Base-by-base conservation (phyloP, 2,113 vertebrate genomes). In the Brevimyrus niger region DNA sequence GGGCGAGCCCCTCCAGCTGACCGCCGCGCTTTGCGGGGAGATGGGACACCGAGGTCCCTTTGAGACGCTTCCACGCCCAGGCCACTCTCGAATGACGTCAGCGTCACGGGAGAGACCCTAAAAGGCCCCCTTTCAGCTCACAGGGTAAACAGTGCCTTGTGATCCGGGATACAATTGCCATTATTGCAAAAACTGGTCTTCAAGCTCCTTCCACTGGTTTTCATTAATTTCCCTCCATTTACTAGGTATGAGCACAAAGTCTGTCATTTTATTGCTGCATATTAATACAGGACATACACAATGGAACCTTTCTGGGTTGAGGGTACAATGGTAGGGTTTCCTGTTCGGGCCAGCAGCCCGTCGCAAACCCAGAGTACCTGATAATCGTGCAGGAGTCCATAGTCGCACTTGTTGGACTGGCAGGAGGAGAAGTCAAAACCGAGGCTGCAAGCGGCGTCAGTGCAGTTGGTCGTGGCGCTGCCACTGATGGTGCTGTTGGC, bases 351-450 rank as follows among this genome's bases (percentile, higher is more conserved):
- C 19, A 4, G 76, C 44, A 84, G 35, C 48, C 85, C 3, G 15
- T 7, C 5, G 1, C 19, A 48, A 13, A 51, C 85, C 27, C 15
- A 31, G 51, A 44, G n/a, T 94, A 98, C 97, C 96, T 98, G 97
- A 90, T 97, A 97, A 92, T 96, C 93, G 55, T 98, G 95, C 88
- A 97, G 97, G 69, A 99, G 96, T 2, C 98, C 98, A 83, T 95
- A 97, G 0, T 15, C 11, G 94, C 98, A 99, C 0, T 0, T 7
- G 3, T 0, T 69, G 38, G 0, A 92, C 90, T 92, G 94, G 92
- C 98, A 99, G 65, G 93, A 92, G 17, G 97, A 97, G 94, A 99
- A 99, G 92, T 99, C 95, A 38, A 95, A 98, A 90, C 97, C 97
- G 11, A 98, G 93, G 76, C 94, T 96, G 94, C 98, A 99, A 69